A percentile compares a stretch with the other conserved stretches of the same genome.
Conservation (phyloP, 2,113 vertebrate species). For the Nyctereutes procyonoides region DNA sequence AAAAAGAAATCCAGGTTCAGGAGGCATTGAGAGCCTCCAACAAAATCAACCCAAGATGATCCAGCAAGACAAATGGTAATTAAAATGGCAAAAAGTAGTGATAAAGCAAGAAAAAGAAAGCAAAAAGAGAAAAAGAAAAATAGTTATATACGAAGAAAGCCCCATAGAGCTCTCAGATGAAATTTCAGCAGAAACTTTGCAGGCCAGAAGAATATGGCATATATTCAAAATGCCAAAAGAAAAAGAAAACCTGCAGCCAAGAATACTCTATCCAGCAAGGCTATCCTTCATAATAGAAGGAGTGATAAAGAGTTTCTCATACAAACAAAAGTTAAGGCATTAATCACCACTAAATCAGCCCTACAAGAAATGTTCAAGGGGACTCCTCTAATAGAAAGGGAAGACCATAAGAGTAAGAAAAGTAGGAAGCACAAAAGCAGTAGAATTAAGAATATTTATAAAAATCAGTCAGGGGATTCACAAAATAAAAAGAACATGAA, state of each 20-base stretch:
- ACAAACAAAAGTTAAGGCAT: background rate
- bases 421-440: background rate
- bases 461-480: background rate
- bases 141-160: background rate
- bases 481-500: background rate
- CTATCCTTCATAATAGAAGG: background rate
- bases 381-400: background rate
- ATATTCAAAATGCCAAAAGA: background rate
- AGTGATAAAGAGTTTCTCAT: background rate
- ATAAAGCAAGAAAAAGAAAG: background rate
- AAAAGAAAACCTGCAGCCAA: background rate
- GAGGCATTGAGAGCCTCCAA: background rate
- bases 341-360: background rate
- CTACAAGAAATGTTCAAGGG: background rate
- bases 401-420: background rate
- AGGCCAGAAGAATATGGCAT: background rate
- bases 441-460: background rate
- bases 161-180: background rate
- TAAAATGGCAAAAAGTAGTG: background rate
- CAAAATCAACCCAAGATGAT: background rate
- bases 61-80: background rate
- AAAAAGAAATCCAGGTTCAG: background rate
- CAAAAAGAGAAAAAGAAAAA: background rate
- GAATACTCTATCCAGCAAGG: background rate
- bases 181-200: background rate